A percentile compares a stretch with the other conserved stretches of the same genome.
phyloP scores from a whole-genome alignment of 2,797 vertebrate species.

The Crenuchus spilurus region DNA sequence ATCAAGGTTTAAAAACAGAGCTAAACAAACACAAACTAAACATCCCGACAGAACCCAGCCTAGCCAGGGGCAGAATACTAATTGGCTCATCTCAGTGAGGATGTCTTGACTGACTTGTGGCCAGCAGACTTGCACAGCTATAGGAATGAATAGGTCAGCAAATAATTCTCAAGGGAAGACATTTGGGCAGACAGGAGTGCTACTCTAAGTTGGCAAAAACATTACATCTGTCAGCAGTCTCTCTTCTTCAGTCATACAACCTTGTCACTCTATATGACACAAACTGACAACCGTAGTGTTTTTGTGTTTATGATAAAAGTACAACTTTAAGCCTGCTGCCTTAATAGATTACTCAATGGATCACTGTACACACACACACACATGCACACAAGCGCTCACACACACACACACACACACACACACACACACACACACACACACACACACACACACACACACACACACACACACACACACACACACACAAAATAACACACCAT shows the following conservation, averaged over 20 bases:
- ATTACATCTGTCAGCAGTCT: not conserved
- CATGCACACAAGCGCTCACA: too few relatives aligned
- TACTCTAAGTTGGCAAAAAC: slow-evolving; percentile 25
- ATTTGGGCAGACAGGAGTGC: slow-evolving; percentile 20
- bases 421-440: too few relatives aligned
- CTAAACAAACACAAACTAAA: not conserved
- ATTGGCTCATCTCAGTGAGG: not conserved
- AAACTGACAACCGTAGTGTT: too few relatives aligned
- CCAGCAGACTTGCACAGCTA: not conserved
- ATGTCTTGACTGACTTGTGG: slow-evolving; percentile 5
- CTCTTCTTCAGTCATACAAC: not conserved
- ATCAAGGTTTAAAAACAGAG: too few relatives aligned
- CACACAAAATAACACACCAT: too few relatives aligned
- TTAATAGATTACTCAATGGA: too few relatives aligned
- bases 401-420: too few relatives aligned
- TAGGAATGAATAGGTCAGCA: slow-evolving; percentile 7
- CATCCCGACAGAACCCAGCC: not conserved
- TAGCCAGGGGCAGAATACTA: not conserved
- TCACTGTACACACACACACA: too few relatives aligned
- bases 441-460: too few relatives aligned
- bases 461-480: too few relatives aligned
- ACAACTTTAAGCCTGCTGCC: too few relatives aligned
- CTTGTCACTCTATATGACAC: not conserved
- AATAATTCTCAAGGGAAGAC: not conserved
- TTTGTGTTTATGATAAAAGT: not conserved